A percentile compares a stretch with the other conserved stretches of the same genome.
Conservation (phyloP, 2,113 vertebrate genomes). For the Pao palembangensis region DNA sequence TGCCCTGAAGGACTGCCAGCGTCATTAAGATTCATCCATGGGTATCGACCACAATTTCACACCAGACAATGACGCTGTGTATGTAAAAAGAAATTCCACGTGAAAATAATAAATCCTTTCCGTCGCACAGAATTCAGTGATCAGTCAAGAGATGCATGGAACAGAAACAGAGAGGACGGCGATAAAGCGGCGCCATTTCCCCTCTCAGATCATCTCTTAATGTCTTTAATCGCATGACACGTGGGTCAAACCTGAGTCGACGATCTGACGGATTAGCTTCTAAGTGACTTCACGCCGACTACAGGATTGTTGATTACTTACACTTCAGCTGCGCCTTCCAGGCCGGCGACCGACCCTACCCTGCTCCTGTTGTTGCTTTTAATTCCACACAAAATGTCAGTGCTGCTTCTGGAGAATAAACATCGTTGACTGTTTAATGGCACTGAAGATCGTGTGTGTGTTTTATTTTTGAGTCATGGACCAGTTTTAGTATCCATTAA, state of each 20-base stretch:
- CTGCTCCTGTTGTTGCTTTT: no score
- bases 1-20: no score
- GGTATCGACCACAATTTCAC: no score
- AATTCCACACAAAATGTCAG: no score
- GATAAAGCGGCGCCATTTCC: neutral
- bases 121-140: constrained; percentile 12
- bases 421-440: neutral
- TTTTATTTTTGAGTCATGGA: neutral
- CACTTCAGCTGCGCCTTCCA: no score
- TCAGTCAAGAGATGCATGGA: constrained; percentile 21
- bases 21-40: no score
- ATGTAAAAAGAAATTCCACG: constrained; percentile 1
- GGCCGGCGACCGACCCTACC: no score
- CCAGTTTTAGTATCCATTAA: no score
- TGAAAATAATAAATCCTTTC: no score
- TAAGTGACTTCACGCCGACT: constrained; percentile 11
- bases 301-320: constrained; percentile 20
- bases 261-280: constrained; percentile 5
- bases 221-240: constrained; percentile 14
- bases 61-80: neutral
- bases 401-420: constrained; percentile 11
- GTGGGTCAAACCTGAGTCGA: constrained; percentile 2
- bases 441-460: constrained; percentile 12
- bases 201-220: constrained; percentile 1
- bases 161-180: neutral